Evolutionary conservation across 2,888 invertebrate species (phyloP).

Genomic region (Caenorhabditis japonica): DNA sequence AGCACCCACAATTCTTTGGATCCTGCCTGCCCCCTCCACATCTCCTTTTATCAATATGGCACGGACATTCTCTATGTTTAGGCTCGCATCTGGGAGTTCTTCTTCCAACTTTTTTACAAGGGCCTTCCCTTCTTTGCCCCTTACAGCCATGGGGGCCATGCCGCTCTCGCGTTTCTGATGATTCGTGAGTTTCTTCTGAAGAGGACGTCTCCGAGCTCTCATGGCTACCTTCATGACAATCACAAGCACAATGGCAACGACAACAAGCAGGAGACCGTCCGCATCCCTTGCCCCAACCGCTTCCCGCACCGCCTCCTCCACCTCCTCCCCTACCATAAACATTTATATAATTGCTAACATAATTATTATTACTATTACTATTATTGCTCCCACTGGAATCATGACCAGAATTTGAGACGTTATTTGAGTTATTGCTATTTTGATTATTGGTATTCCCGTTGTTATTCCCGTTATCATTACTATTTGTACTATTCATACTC

Average conservation of each 20-base stretch:
- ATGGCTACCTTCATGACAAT: too few species aligned
- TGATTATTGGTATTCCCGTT: conserved; percentile 5
- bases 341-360: conserved; percentile 23
- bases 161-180: not conserved
- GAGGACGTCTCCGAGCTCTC: too few species aligned
- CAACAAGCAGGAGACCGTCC: not conserved
- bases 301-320: conserved; percentile 1
- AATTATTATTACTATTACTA: conserved; percentile 25
- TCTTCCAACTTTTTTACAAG: too few species aligned
- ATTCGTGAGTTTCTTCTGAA: not conserved
- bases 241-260: not conserved
- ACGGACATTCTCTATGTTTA: too few species aligned
- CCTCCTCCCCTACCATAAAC: conserved; percentile 19
- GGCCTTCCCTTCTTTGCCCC: too few species aligned
- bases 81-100: too few species aligned
- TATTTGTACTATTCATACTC: conserved; percentile 12
- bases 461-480: conserved; percentile 7
- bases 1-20: too few species aligned
- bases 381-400: conserved; percentile 23
- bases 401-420: conserved; percentile 14
- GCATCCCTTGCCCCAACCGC: conserved; percentile 7
- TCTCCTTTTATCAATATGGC: too few species aligned
- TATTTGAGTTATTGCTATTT: conserved; percentile 8
- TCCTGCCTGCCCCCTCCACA: too few species aligned
- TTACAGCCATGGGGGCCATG: not conserved